Base-by-base conservation (phyloP, 2,113 vertebrate genomes). In the Zosterops japonicus region DNA sequence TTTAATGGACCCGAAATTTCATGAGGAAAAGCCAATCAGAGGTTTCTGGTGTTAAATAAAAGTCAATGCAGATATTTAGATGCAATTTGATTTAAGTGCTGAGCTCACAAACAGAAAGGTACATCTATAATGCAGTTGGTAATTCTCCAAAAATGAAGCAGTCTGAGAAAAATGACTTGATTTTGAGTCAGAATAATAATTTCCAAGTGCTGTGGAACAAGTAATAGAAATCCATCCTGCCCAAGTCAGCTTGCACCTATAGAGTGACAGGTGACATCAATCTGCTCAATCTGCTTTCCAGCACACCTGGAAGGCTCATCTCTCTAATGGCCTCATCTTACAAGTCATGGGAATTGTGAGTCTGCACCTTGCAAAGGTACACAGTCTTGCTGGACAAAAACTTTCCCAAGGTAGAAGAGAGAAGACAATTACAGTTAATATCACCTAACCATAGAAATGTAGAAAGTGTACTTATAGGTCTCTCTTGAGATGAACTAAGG, bases 221-320 rank as follows among this genome's bases (percentile, higher is more conserved):
- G 7, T 22, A 3, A 12, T 11, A 9, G 14, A 87, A 89, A 46
- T 2, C 5, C 8, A 46, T 39, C 9, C 21, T 77, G 5, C 7
- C 28, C 15, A 53, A 80, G n/a, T 41, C 17, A 65, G 2, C 16
- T 86, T 53, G 14, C 4, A 39, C 7, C 14, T 46, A 2, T 0
- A 31, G 35, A 77, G 18, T 31, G 17, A 20, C 7, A 53, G 23
- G 10, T 28, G 4, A 52, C 6, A 42, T 46, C 14, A 25, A 3
- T 31, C 20, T 86, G 4, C 11, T 74, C 71, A 57, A 7, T 21
- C 52, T 59, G 46, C 10, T 74, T 55, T 53, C 12, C 33, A 75
- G 25, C 14, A 49, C 9, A 47, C 11, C 14, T 82, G 52, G 17
- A 82, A 74, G 5, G 2, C 3, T 14, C 7, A 20, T 6, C 4